These are phyloP conservation scores for Eleginops maclovinus DNA, from an alignment of 2,113 vertebrate species.

Conservation along the genomic window DNA sequence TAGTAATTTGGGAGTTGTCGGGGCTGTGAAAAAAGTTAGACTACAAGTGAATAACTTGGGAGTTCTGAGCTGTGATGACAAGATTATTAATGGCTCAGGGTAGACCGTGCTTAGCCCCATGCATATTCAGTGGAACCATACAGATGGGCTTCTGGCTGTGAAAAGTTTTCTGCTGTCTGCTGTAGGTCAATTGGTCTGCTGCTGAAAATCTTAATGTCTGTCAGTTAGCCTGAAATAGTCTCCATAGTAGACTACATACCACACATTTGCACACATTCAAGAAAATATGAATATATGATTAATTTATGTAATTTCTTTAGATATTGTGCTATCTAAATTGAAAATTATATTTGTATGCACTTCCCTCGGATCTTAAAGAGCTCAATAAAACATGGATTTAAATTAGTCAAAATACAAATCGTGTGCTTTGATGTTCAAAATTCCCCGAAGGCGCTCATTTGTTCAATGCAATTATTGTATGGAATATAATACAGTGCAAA, in stretches of 20 bases:
- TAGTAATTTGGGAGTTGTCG: conserved; percentile 21
- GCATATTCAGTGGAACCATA: conserved; percentile 94
- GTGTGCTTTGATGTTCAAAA: conserved; percentile 36
- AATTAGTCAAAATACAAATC: conserved; percentile 43
- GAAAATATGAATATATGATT: background rate
- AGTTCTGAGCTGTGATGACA: conserved; percentile 93
- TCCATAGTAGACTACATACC: background rate
- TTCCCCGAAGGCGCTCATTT: conserved; percentile 34
- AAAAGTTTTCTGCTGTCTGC: conserved; percentile 75
- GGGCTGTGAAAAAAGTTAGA: conserved; percentile 37
- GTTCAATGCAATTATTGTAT: conserved; percentile 49
- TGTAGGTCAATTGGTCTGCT: conserved; percentile 71
- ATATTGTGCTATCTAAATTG: conserved; percentile 24
- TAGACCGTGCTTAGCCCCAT: conserved; percentile 90
- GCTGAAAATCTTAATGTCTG: conserved; percentile 47
- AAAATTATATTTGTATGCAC: conserved; percentile 14
- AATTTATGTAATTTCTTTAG: background rate
- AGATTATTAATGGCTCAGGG: conserved; percentile 96
- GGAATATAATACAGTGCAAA: conserved; percentile 56
- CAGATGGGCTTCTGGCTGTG: conserved; percentile 88
- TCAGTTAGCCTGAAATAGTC: background rate
- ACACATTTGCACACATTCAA: background rate
- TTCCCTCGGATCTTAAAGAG: conserved; percentile 23
- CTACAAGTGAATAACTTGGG: conserved; percentile 74
- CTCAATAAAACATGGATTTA: conserved; percentile 45